Base-by-base conservation (phyloP, 2,888 invertebrate genomes). In the Caenorhabditis wallacei region DNA sequence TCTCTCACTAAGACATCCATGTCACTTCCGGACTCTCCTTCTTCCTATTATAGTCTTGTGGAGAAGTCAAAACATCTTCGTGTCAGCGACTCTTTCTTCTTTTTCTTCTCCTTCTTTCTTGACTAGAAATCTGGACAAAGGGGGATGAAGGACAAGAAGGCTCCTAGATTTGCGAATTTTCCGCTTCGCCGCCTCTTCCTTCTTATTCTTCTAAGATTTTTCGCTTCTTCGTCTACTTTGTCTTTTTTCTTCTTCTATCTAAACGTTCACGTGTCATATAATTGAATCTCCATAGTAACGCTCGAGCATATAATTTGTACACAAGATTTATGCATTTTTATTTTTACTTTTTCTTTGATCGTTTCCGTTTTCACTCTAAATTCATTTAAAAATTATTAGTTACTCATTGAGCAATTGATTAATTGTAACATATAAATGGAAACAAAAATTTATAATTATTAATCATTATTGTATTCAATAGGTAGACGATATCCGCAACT, bases 151-250 rank as follows among this genome's bases (percentile, higher is more conserved):
- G n/a, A 48, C n/a, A 46, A 8, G 57, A 57, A 51, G 24, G 20
- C 26, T 40, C 51, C n/a, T 59, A 26, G 61, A 66, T 43, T 71
- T 59, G 18, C 24, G 59, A 48, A 64, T 71, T 71, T 70, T 68
- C 74, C 80, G 74, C 75, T 59, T 64, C 61, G 48, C 51, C 78
- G 53, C 82, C 68, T 70, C 48, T 18, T 70, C 40, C 64, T 64
- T 46, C 61, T 75, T 53, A 53, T 64, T 35, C 61, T 75, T 53
- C 51, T 54, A 24, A 13, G 3, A 2, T 54, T 22, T 56, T 54
- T 18, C 51, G 24, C 43, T 56, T 35, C 30, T 46, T 63, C 56
- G 5, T 46, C 13, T 13, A 8, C 63, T 24, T 57, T 54, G 18
- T 57, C 46, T 51, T 56, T 22, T 30, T 35, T 63, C 64, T 57